These are phyloP conservation scores for Heteromurus nitidus DNA, from an alignment of 2,888 invertebrate genomes.

Conservation along the genomic window DNA sequence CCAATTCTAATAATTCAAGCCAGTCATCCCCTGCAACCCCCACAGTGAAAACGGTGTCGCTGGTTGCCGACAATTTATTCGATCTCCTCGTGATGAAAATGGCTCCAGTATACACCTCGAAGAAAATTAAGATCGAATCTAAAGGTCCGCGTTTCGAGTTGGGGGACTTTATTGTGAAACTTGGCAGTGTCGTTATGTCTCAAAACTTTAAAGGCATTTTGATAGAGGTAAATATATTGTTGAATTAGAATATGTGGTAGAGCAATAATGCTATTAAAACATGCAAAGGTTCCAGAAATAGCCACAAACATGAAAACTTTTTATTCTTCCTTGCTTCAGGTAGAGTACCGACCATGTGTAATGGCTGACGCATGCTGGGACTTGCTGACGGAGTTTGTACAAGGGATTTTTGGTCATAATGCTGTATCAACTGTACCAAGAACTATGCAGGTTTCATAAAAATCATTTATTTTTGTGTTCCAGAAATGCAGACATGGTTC, in stretches of 20 bases:
- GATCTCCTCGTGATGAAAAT: slow-evolving; percentile 93
- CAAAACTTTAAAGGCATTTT: slow-evolving; percentile 95
- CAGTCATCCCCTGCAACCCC: slow-evolving; percentile 47
- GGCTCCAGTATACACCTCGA: slow-evolving; percentile 89
- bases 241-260: not conserved
- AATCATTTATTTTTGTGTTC: too few species aligned
- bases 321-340: too few species aligned
- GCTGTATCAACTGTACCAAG: slow-evolving; percentile 85
- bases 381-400: slow-evolving; percentile 91
- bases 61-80: slow-evolving; percentile 93
- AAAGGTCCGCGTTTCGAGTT: slow-evolving; percentile 78
- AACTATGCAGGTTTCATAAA: slow-evolving; percentile 80
- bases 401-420: slow-evolving; percentile 86
- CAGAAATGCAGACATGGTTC: too few species aligned
- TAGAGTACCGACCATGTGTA: slow-evolving; percentile 93
- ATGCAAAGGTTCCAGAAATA: too few species aligned
- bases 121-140: slow-evolving; percentile 84
- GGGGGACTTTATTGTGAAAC: slow-evolving; percentile 94
- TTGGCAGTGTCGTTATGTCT: slow-evolving; percentile 94
- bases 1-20: slow-evolving; percentile 41
- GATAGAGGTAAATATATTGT: slow-evolving; percentile 84
- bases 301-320: too few species aligned
- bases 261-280: too few species aligned
- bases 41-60: slow-evolving; percentile 85
- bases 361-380: slow-evolving; percentile 93